These are phyloP conservation scores for Scophthalmus maximus DNA, from an alignment of 2,113 vertebrate species.

Conservation along the genomic window DNA sequence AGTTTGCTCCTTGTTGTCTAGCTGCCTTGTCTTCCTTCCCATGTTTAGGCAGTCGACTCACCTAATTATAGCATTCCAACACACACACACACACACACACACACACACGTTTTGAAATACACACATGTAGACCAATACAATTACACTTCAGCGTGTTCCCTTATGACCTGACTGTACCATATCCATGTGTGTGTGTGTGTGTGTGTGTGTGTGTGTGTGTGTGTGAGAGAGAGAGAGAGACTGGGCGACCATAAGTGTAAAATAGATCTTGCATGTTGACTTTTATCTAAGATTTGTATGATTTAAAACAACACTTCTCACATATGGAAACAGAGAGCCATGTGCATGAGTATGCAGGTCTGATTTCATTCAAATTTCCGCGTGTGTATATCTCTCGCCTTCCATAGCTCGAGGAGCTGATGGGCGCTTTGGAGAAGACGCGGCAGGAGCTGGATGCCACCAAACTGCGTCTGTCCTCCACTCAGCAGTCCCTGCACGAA, in stretches of 20 bases:
- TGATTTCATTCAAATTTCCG: conserved; percentile 4
- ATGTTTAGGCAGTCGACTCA: conserved; percentile 41
- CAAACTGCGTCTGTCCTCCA: conserved; percentile 91
- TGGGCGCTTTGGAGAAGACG: conserved; percentile 93
- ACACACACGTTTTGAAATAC: background rate
- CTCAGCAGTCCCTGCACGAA: conserved; percentile 93
- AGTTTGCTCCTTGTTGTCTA: conserved; percentile 19
- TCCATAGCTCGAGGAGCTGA: conserved; percentile 92
- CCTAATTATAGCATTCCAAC: conserved; percentile 24
- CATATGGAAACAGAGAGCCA: background rate
- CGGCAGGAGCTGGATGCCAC: conserved; percentile 94
- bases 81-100: background rate
- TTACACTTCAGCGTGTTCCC: conserved; percentile 3
- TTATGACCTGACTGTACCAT: background rate
- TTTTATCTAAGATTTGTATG: background rate
- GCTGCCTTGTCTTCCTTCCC: conserved; percentile 23
- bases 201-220: background rate
- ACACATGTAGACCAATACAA: conserved; percentile 3
- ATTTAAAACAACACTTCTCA: background rate
- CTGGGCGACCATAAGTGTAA: background rate
- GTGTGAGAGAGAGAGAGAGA: background rate
- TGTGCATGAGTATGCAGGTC: background rate
- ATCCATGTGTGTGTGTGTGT: background rate
- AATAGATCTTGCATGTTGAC: background rate
- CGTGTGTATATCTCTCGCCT: conserved; percentile 10